Percentiles rank a stretch among this genome's conserved stretches.
Evolutionary conservation across 2,113 vertebrate species (phyloP).

Genomic region (Zosterops hypoxanthus): DNA sequence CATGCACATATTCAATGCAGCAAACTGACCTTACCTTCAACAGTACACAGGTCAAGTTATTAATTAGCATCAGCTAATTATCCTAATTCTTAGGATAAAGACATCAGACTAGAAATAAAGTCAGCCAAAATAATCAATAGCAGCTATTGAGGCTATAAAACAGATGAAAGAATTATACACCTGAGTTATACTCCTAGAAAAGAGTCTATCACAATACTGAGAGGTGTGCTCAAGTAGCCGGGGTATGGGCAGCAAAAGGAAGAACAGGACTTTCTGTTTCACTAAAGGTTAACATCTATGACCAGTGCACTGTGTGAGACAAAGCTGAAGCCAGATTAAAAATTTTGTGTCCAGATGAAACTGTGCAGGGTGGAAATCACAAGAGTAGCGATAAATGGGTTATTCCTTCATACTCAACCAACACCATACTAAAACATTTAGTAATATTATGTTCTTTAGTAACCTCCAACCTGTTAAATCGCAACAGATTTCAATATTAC

Average conservation of each 20-base stretch:
- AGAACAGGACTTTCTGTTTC: not conserved
- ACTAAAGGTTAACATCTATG: not conserved
- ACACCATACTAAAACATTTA: not conserved
- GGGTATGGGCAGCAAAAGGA: not conserved
- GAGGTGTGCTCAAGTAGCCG: not conserved
- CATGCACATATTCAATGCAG: not conserved
- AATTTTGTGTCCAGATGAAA: not conserved
- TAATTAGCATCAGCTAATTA: not conserved
- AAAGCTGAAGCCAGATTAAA: not conserved
- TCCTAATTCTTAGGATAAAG: not conserved
- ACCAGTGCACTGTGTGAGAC: not conserved
- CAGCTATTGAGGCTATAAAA: accelerated
- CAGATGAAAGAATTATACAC: not conserved
- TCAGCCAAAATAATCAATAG: not conserved
- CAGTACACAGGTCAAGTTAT: not conserved
- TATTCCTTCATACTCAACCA: not conserved
- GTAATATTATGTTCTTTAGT: not conserved
- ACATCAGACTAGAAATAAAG: not conserved
- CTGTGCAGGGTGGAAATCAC: not conserved
- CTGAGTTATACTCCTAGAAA: not conserved
- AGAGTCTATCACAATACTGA: not conserved
- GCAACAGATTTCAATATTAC: not conserved
- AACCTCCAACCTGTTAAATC: not conserved
- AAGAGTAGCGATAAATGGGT: not conserved
- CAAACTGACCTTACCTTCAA: not conserved